Percentiles rank a stretch among this genome's conserved stretches.
Evolutionary conservation across 2,797 vertebrate genomes (phyloP).

Genomic region (Rallus crepitans): DNA sequence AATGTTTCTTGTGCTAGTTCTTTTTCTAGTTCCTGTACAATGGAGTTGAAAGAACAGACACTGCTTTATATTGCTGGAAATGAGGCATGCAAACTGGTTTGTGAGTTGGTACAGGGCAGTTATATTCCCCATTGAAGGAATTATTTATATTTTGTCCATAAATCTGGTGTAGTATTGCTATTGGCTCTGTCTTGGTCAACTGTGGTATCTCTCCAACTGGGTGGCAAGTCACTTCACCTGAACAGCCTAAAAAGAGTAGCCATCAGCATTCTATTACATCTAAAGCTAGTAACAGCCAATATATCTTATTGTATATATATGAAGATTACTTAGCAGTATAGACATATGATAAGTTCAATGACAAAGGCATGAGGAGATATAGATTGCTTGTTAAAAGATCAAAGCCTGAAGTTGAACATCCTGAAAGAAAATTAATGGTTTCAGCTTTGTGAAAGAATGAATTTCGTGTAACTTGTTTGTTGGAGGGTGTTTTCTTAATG

Average conservation of each 20-base stretch:
- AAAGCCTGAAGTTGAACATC: neutral
- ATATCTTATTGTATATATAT: neutral
- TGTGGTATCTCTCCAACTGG: neutral
- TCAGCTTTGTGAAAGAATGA: neutral
- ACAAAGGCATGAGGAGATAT: neutral
- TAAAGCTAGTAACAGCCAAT: neutral
- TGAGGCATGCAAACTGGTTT: neutral
- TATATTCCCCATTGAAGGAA: neutral
- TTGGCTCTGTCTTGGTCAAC: neutral
- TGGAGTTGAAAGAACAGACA: neutral
- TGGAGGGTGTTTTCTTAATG: neutral
- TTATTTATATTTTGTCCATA: neutral
- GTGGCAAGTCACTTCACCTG: neutral
- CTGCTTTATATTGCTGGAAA: neutral
- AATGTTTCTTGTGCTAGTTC: neutral
- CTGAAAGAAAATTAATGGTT: neutral
- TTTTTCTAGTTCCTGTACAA: neutral
- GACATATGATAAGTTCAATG: neutral
- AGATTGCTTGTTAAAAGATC: rapidly evolving
- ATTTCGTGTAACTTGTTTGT: neutral
- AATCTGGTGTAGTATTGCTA: neutral
- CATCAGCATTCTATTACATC: neutral
- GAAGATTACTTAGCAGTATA: neutral
- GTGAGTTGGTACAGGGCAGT: neutral
- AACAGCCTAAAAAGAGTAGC: neutral